phyloP scores from a whole-genome alignment of 30 jellyfish, hydroid and myxozoan genomes.

The Aurelia aurita complex sp. Pacific region DNA sequence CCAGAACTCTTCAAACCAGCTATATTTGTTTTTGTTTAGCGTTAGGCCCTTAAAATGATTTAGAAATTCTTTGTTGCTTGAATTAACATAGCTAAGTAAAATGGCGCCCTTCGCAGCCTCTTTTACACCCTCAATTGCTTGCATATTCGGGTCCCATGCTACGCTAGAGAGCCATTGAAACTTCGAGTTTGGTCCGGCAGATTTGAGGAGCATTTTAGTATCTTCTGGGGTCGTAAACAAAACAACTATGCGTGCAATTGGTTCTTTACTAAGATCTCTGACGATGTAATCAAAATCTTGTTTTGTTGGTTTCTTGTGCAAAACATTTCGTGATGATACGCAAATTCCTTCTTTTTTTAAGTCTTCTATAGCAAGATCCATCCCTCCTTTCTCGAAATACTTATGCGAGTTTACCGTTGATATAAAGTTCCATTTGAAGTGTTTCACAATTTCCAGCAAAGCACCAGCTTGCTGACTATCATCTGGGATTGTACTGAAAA shows the following conservation, averaged over 20 bases:
- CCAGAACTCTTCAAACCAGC: slow-evolving; percentile 53
- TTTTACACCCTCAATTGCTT: not conserved
- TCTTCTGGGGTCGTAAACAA: slow-evolving; percentile 38
- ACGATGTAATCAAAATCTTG: slow-evolving; percentile 9
- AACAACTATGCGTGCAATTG: slow-evolving; percentile 17
- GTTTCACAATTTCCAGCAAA: slow-evolving; percentile 17
- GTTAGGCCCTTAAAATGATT: slow-evolving; percentile 13
- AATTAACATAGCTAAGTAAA: not conserved
- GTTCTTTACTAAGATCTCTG: not conserved
- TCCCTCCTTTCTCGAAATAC: slow-evolving; percentile 36
- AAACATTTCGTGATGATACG: slow-evolving; percentile 13
- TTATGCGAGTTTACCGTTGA: slow-evolving; percentile 39
- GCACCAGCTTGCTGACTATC: slow-evolving; percentile 34
- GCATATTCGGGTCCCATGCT: not conserved
- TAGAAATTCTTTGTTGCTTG: not conserved
- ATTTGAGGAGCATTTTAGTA: slow-evolving; percentile 23
- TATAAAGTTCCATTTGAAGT: slow-evolving; percentile 55
- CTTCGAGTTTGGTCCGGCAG: slow-evolving; percentile 5
- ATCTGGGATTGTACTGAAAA: slow-evolving; percentile 48
- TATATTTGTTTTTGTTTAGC: slow-evolving; percentile 7
- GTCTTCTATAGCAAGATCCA: not conserved
- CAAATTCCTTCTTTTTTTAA: slow-evolving; percentile 10
- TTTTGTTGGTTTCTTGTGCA: slow-evolving; percentile 12
- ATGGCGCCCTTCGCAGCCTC: slow-evolving; percentile 56
- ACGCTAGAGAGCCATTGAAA: slow-evolving; percentile 7